Evolutionary conservation across 2,888 invertebrate species (phyloP), one percentile per base, ranked within the genome.

Genomic region (Aspidiotus rigidus): DNA sequence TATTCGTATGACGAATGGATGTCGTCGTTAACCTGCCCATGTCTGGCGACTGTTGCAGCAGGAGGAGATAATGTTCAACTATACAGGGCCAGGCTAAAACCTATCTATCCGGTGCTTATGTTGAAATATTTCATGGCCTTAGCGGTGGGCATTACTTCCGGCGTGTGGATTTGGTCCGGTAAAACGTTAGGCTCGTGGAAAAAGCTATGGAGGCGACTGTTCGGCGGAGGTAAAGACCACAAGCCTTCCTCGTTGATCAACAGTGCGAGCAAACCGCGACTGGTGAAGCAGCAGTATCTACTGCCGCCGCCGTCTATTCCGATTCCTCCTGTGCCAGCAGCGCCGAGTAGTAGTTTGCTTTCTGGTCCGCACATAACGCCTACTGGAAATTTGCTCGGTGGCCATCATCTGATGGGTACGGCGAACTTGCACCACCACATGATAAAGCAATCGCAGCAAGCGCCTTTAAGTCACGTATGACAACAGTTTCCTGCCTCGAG

Each of bases 151-250:
- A 94, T 95, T 78, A 94, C 95, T 41, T 92, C 93, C 7, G 94
- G 94, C 69, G 93, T 95, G 72, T 96, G 96, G 96, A 94, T 96
- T 77, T 93, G 94, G 90, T 93, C 93, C 69, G 90, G 92, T 72
- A 96, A 96, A 80, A 96, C 95, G 55, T 80, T 95, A 72, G 91
- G 91, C 75, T 92, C 93, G 72, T 96, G 95, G 93, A 83, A 86
- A 72, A 84, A 90, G 76, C 84, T 92, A 74, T 90, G 89, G 87
- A 83, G 86, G 75, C 81, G 89, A 70, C 80, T 87, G 62, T 83
- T 86, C 76, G 83, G 83, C 77, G 84, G 71, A 81, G 82, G 17
- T 79, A 76, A 84, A 81, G 74, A 84, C 80, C 72, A 76, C 55
- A 76, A 79, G 5, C 59, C 59, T 6, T 62, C 67, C 39, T 40